Evolutionary conservation across 64 coral and sea anemone genomes (phyloP).

Genomic region (Cladopsammia gracilis): DNA sequence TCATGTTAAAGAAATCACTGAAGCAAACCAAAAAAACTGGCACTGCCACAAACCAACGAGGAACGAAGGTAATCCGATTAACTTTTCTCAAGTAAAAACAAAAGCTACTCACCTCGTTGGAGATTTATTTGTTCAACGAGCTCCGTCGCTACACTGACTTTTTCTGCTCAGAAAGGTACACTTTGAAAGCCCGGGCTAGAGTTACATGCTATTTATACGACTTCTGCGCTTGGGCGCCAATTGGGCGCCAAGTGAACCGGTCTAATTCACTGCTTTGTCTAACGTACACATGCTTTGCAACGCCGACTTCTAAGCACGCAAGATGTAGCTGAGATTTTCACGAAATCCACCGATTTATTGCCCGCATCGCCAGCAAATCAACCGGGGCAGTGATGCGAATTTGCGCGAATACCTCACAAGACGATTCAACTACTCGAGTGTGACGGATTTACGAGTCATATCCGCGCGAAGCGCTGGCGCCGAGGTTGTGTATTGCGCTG

Average conservation of each 20-base stretch:
- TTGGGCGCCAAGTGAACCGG: slow-evolving; percentile 83
- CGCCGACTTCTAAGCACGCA: slow-evolving; percentile 95
- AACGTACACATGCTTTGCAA: slow-evolving; percentile 93
- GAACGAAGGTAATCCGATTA: slow-evolving; percentile 80
- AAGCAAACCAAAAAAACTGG: slow-evolving; percentile 20
- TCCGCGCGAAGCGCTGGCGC: slow-evolving; percentile 76
- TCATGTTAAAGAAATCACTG: slow-evolving; percentile 3
- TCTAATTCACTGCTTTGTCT: slow-evolving; percentile 98
- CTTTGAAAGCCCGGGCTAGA: slow-evolving; percentile 83
- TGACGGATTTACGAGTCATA: slow-evolving; percentile 31
- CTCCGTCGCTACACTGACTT: slow-evolving; percentile 57
- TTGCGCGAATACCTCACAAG: slow-evolving; percentile 29
- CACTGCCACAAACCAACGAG: slow-evolving; percentile 13
- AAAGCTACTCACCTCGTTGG: slow-evolving; percentile 82
- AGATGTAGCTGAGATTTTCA: slow-evolving; percentile 89
- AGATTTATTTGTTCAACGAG: slow-evolving; percentile 75
- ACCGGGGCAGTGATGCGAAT: background rate
- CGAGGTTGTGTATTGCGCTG: slow-evolving; percentile 74
- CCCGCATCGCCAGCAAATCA: slow-evolving; percentile 22
- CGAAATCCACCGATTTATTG: slow-evolving; percentile 22
- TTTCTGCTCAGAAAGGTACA: slow-evolving; percentile 76
- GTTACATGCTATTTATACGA: slow-evolving; percentile 99
- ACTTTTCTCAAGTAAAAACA: slow-evolving; percentile 74
- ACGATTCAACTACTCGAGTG: slow-evolving; percentile 25
- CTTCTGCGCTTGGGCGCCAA: slow-evolving; percentile 93